phyloP scores from a whole-genome alignment of 1,140 invertebrate species.

The Pogonomyrmex barbatus region DNA sequence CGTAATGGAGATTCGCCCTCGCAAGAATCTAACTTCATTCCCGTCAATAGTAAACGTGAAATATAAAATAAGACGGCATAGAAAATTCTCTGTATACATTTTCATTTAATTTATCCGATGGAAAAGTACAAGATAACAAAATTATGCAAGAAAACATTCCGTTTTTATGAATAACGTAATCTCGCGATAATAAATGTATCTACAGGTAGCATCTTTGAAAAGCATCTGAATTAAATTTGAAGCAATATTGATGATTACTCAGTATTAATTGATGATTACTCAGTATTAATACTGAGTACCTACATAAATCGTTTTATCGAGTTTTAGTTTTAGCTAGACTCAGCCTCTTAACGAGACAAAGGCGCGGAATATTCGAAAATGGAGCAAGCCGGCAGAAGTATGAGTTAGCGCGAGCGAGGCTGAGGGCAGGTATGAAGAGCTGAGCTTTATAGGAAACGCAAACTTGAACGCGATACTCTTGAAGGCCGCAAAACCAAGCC shows the following conservation, averaged over 20 bases:
- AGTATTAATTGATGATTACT: slow-evolving; percentile 7
- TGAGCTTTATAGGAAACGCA: background rate
- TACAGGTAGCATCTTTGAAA: background rate
- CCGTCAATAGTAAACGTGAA: background rate
- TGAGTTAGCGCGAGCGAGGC: background rate
- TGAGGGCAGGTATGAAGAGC: background rate
- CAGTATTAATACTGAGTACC: background rate
- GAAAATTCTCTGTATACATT: background rate
- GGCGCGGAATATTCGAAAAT: background rate
- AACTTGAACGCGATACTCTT: slow-evolving; percentile 27
- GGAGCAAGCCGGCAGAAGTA: background rate
- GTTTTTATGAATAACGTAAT: background rate
- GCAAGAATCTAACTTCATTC: background rate
- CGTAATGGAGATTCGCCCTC: background rate
- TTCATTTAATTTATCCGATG: background rate
- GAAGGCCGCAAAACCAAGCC: background rate
- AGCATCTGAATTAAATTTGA: background rate
- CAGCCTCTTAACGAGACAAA: slow-evolving; percentile 11
- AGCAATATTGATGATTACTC: background rate
- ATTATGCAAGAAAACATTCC: background rate
- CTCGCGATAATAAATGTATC: background rate
- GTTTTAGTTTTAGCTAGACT: background rate
- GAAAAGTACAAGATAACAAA: slow-evolving; percentile 1
- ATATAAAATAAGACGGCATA: background rate
- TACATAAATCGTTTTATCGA: background rate